Evolutionary conservation across 2,113 vertebrate genomes (phyloP), one percentile per base, ranked within the genome.

Genomic region (Bagarius yarrelli): DNA sequence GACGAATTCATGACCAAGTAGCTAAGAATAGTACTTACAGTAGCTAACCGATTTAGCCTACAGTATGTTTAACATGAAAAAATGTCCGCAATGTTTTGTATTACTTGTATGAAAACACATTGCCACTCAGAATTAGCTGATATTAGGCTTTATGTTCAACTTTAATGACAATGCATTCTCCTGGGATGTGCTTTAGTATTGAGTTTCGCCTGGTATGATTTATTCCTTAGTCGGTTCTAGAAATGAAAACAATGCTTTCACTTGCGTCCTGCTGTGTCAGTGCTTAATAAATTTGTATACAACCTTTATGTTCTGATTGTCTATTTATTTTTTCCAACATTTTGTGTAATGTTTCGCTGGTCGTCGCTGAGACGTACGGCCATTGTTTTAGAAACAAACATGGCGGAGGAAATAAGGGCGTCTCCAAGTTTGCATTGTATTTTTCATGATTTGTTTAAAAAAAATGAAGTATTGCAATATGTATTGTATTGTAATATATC

Each of bases 271-370:
- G 80, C 83, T 83, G 55, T 78, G 81, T 86, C 60, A 15, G 64
- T 87, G 60, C 89, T 84, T 87, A 88, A 89, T 88, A 92, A 87
- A 76, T 86, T 86, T 84, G 67, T 75, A 83, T 83, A 85, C 67
- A 80, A 23, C 60, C 67, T 88, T 56, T 1, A 30, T 78, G 14
- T 18, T 85, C 55, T 86, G 52, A 75, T 56, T 56, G 56, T 83
- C 23, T 79, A 59, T 72, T 34, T 34, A n/a, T 36, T 25, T 32
- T n/a, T 47, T 47, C 11, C 11, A 8, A 47, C 44, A 47, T 47
- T 47, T 47, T 47, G 44, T 47, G 11, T 8, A 47, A 47, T 11
- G n/a, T n/a, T n/a, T n/a, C n/a, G n/a, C n/a, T n/a, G n/a, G n/a
- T n/a, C n/a, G n/a, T n/a, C n/a, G n/a, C n/a, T n/a, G n/a, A n/a